Evolutionary conservation across 2,113 vertebrate genomes (phyloP).

Genomic region (Ophthalmolycus amberensis): DNA sequence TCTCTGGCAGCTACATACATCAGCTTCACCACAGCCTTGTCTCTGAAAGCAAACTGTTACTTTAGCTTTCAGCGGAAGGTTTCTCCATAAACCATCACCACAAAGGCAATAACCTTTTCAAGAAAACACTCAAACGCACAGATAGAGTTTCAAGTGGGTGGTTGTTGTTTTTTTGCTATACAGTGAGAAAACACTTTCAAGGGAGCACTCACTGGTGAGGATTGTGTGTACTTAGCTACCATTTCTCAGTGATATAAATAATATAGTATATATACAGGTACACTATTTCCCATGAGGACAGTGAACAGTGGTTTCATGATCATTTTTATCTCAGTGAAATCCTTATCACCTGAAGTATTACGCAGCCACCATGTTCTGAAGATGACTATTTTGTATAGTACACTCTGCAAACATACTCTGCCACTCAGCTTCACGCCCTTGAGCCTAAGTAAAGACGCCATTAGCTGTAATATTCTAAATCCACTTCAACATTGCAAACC

Average conservation of each 20-base stretch:
- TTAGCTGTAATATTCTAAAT: conserved; percentile 49
- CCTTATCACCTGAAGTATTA: conserved; percentile 26
- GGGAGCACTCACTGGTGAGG: neutral
- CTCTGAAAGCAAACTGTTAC: conserved; percentile 46
- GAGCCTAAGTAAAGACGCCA: conserved; percentile 35
- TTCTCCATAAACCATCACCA: conserved; percentile 44
- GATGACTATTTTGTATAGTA: conserved; percentile 4
- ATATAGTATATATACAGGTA: conserved; percentile 1
- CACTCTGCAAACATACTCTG: conserved; percentile 1
- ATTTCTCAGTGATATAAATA: conserved; percentile 12
- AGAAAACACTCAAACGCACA: conserved; percentile 36
- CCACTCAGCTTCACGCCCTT: conserved; percentile 25
- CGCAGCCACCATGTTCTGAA: conserved; percentile 6
- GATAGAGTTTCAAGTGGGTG: conserved; percentile 28
- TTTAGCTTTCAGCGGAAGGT: conserved; percentile 34
- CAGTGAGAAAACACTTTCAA: conserved; percentile 19
- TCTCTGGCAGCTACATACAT: conserved; percentile 47
- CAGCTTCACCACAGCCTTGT: conserved; percentile 31
- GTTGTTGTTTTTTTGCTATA: conserved; percentile 10
- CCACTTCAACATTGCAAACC: conserved; percentile 15
- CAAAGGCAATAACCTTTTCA: conserved; percentile 58
- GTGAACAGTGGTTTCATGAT: conserved; percentile 7
- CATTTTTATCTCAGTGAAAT: conserved; percentile 20
- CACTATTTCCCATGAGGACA: conserved; percentile 9
- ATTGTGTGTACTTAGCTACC: neutral